Base-by-base conservation (phyloP, 2,113 vertebrate species). In the Choloepus hoffmanni region DNA sequence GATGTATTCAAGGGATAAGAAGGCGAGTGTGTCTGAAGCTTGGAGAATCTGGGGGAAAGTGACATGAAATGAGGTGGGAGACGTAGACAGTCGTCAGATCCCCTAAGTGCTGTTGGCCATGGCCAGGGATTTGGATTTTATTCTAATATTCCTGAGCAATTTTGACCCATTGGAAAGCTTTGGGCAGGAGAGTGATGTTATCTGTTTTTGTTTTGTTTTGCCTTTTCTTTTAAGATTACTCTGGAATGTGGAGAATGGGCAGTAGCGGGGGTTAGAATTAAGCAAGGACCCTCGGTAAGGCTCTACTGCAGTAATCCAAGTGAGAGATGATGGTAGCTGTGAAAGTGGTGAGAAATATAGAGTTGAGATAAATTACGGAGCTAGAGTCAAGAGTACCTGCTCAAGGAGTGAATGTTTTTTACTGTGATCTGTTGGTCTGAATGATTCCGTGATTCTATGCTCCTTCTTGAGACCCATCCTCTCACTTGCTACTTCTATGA, bases 141-240 rank as follows among this genome's bases (percentile, higher is more conserved):
- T 88, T 89, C 60, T 92, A 72, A 23, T 63, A 60, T 19, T 65
- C n/a, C 63, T 8, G 26, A 95, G 60, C 67, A 73, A n/a, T 63
- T 85, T 23, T 63, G 67, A 82, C 63, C 73, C 43, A 58, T 7
- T 48, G 43, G 28, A 78, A 7, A 58, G 15, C 50, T 62, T 82
- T 43, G 26, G 15, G 16, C 72, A 82, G 77, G 24, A 11, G 60
- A 72, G n/a, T 55, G 9, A 55, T 23, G 19, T 36, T 16, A 7
- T 43, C 21, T 91, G 7, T 92, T 86, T 77, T 67, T 74, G 43
- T 65, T 72, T 85, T 73, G 62, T 48, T 92, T 83, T 82, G 50
- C 36, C 89, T 55, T 55, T 13, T 55, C 53, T 78, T 65, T 65
- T 48, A 73, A 53, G 26, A 68, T 90, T 14, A 28, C 9, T 88